A percentile compares a stretch with the other conserved stretches of the same genome.
Conservation (phyloP, 2,888 invertebrate species). For the Drosophila anceps region DNA sequence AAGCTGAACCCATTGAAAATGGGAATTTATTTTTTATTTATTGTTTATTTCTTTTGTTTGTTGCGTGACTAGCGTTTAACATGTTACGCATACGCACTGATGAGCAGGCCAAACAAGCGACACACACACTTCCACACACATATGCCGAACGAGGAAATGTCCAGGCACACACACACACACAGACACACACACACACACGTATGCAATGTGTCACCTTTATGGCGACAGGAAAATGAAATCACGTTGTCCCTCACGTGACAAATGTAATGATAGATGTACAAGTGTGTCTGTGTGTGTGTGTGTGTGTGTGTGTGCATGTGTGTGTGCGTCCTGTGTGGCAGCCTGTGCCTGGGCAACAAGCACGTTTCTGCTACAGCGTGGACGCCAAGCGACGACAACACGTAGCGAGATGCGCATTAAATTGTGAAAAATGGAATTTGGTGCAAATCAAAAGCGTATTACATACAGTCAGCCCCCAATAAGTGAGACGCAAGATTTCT, state of each 20-base stretch:
- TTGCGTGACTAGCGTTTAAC: conserved; percentile 49
- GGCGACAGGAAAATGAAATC: conserved; percentile 81
- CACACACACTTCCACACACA: conserved; percentile 17
- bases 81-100: conserved; percentile 65
- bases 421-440: conserved; percentile 80
- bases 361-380: conserved; percentile 58
- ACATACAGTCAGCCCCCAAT: conserved; percentile 69
- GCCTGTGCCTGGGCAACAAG: conserved; percentile 36
- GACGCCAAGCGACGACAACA: conserved; percentile 70
- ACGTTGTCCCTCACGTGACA: conserved; percentile 81
- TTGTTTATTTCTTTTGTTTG: conserved; percentile 18
- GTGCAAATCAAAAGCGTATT: conserved; percentile 81
- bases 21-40: conserved; percentile 15
- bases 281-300: conserved; percentile 19
- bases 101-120: conserved; percentile 37
- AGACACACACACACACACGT: neutral
- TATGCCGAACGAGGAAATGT: conserved; percentile 21
- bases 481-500: conserved; percentile 61
- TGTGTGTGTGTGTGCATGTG: conserved; percentile 15
- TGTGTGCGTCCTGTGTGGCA: conserved; percentile 24
- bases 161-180: conserved; percentile 21
- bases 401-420: conserved; percentile 80
- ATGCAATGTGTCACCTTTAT: conserved; percentile 81
- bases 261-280: conserved; percentile 79
- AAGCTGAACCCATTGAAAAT: conserved; percentile 9